Conservation (phyloP, 2,888 invertebrate genomes). For the Cataglyphis rosenhaueri region DNA sequence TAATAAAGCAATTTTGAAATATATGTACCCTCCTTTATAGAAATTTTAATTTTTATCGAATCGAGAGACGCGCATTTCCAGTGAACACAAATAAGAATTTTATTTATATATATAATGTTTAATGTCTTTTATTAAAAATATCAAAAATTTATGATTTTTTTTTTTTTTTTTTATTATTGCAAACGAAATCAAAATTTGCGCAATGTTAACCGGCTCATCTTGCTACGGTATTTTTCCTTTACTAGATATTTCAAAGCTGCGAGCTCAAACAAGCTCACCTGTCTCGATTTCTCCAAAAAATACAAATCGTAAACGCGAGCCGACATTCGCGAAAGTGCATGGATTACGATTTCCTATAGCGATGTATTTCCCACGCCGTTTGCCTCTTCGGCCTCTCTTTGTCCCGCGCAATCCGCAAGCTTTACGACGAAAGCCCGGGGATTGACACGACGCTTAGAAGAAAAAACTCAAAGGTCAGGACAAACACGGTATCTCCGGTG, state of each 20-base stretch:
- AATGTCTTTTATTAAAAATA: neutral
- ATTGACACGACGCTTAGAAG: conserved; percentile 49
- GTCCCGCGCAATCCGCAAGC: conserved; percentile 32
- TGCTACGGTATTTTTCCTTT: neutral
- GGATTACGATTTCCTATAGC: conserved; percentile 38
- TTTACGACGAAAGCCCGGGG: conserved; percentile 47
- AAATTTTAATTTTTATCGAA: neutral
- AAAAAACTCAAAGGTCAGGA: conserved; percentile 54
- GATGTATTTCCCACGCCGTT: conserved; percentile 18
- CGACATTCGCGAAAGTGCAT: conserved; percentile 26
- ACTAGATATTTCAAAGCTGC: neutral
- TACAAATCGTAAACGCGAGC: conserved; percentile 27
- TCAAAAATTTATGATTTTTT: neutral
- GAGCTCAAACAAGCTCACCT: conserved; percentile 1
- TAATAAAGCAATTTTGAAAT: neutral
- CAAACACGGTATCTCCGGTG: conserved; percentile 54
- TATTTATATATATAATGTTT: neutral
- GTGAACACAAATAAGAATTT: neutral
- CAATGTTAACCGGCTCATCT: neutral
- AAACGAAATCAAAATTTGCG: conserved; percentile 11
- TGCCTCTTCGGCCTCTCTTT: conserved; percentile 13
- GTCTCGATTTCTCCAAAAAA: neutral
- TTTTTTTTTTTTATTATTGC: neutral
- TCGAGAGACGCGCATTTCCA: neutral
- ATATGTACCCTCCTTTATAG: neutral